Evolutionary conservation across 2,113 vertebrate genomes (phyloP), one percentile per base, ranked within the genome.

Genomic region (Atlantisia rogersi): DNA sequence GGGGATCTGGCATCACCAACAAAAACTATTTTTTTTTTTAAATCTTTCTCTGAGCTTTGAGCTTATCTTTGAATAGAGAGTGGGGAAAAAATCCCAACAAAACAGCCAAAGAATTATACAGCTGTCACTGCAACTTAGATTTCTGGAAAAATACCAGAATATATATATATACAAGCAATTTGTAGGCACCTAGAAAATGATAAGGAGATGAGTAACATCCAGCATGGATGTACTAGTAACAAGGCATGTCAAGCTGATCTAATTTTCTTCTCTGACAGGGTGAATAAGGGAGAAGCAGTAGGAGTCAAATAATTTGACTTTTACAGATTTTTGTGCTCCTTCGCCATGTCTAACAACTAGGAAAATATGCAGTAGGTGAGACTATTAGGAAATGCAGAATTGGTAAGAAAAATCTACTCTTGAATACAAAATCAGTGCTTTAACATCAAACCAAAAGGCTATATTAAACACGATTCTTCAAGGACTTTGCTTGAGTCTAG

Each of bases 221-320:
- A 62, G 18, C 65, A 58, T 58, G 48, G 22, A 80, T 76, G 32
- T 82, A 60, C 70, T 21, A 68, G 46, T 48, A 86, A 29, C 52
- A 87, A 75, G 35, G 53, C 24, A n/a, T 40, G 46, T 77, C 75
- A 92, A 88, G 55, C 31, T 85, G 50, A 86, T 95, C 69, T 88
- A 48, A 82, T 90, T 92, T 95, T 92, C 40, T 90, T 86, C 67
- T 79, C 59, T 83, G 82, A 83, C 44, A 90, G 16, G 22, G 11
- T 92, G 80, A 95, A 82, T 77, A 88, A 90, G 31, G 22, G 11
- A 80, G 37, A 93, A 82, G 31, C 11, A 69, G 59, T 87, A 69
- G 35, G 64, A 93, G 35, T 88, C 14, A 95, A 89, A 81, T 60
- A 75, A 90, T 73, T 79, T 79, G 5, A 84, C 48, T 90, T 91